phyloP scores from a whole-genome alignment of 2,797 vertebrate genomes.

The Clarias platycephalus region DNA sequence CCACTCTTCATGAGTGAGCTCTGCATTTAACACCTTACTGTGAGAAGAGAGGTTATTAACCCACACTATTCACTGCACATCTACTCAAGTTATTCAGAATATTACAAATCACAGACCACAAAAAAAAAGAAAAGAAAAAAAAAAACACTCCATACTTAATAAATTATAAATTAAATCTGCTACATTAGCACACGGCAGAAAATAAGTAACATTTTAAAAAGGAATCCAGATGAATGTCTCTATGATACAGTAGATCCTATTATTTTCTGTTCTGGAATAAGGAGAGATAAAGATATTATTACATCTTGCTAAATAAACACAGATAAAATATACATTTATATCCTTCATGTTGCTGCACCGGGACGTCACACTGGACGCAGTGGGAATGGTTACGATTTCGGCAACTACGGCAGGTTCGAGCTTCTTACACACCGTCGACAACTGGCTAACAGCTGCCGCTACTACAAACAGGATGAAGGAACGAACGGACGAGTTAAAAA shows the following conservation, averaged over 20 bases:
- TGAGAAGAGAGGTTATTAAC: neutral
- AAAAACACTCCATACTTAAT: neutral
- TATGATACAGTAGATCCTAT: neutral
- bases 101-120: neutral
- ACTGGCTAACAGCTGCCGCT: neutral
- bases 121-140: neutral
- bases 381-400: neutral
- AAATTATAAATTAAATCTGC: neutral
- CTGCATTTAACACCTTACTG: neutral
- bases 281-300: neutral
- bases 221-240: slow-evolving; percentile 1
- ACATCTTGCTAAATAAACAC: neutral
- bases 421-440: neutral
- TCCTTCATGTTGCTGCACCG: neutral
- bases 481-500: neutral
- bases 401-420: neutral
- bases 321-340: slow-evolving; percentile 3
- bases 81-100: neutral
- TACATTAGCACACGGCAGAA: slow-evolving; percentile 1
- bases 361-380: neutral
- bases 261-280: neutral
- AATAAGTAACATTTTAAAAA: slow-evolving; percentile 13
- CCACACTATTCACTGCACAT: slow-evolving; percentile 10
- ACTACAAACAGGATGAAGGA: neutral
- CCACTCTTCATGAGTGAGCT: neutral